Base-by-base conservation (phyloP, 2,888 invertebrate genomes). In the Mesochorus sp. region DNA sequence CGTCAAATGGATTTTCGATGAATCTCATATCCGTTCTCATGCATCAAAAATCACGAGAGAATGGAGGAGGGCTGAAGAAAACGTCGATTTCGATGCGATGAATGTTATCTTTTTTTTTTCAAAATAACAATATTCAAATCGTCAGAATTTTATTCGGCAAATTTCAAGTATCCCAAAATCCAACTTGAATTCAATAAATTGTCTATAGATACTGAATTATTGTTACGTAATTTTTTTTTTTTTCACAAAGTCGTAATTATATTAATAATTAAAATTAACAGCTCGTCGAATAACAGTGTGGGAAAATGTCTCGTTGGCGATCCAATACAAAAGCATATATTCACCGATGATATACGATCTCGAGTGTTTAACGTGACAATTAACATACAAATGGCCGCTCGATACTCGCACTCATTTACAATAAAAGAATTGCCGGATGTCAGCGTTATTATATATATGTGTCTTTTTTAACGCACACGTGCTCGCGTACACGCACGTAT, bases 351-450 rank as follows among this genome's bases (percentile, higher is more conserved):
- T 78, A 79, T 76, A 75, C 70, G 70, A 80, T 78, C 80, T 76
- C 61, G 42, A 49, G 67, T 70, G 68, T 71, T 81, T 75, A 81
- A 78, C 78, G 73, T 66, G 73, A 80, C 81, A 76, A 81, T 81
- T 81, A 81, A 76, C 80, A 78, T 80, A 78, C 81, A 80, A 81
- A 80, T 76, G 80, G 76, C 39, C 61, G 64, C 47, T 66, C 76
- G 42, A 78, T 67, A 72, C 73, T 66, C 55, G 39, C 67, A 39
- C 42, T 75, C 61, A 67, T 70, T 70, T 62, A 34, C 61, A 76
- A 80, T 76, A 70, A 80, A 80, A 79, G 76, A 78, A 59, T 75
- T 70, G 64, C 80, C 79, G 80, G 80, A 80, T 76, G 80, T 74
- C 79, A 62, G 61, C 80, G 61, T 57, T 79, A 80, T 79, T 79